Evolutionary conservation across 2,888 invertebrate genomes (phyloP).

Genomic region (Petrophora chlorosata): DNA sequence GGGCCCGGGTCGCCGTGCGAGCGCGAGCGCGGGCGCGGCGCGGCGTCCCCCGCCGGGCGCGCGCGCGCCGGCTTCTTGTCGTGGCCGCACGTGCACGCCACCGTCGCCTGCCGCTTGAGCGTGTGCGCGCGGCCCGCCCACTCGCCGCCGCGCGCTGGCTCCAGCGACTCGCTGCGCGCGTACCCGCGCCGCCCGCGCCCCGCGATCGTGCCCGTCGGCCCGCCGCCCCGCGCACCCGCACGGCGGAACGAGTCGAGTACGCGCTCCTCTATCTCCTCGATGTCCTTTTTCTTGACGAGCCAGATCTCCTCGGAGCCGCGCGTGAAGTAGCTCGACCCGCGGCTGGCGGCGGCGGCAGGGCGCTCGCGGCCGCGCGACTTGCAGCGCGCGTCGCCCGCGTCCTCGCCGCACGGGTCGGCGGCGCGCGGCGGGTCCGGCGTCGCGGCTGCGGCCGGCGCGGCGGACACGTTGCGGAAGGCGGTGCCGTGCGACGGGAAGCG

Average conservation of each 20-base stretch:
- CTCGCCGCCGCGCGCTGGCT: conserved; percentile 63
- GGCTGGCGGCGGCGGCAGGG: conserved; percentile 72
- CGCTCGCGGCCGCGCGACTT: conserved; percentile 70
- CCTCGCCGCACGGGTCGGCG: conserved; percentile 65
- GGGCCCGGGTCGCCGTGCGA: conserved; percentile 74
- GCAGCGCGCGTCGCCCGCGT: conserved; percentile 69
- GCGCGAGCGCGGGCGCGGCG: conserved; percentile 64
- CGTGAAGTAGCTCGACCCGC: conserved; percentile 76
- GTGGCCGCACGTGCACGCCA: conserved; percentile 77
- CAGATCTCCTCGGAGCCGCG: conserved; percentile 78
- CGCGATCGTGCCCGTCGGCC: conserved; percentile 52
- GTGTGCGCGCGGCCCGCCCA: conserved; percentile 61
- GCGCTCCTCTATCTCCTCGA: conserved; percentile 76
- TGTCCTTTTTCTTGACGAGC: conserved; percentile 80
- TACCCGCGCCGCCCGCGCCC: conserved; percentile 67
- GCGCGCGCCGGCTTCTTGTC: conserved; percentile 71
- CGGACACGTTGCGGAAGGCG: conserved; percentile 76
- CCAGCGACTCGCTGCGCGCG: conserved; percentile 72
- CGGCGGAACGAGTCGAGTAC: conserved; percentile 75
- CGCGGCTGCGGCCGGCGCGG: conserved; percentile 54
- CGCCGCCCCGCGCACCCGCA: conserved; percentile 51
- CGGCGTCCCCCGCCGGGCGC: conserved; percentile 56
- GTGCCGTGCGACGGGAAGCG: conserved; percentile 78
- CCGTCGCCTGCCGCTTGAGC: conserved; percentile 71
- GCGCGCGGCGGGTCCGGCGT: conserved; percentile 30